Evolutionary conservation across 2,888 invertebrate species (phyloP).

Genomic region (Caenorhabditis becei): DNA sequence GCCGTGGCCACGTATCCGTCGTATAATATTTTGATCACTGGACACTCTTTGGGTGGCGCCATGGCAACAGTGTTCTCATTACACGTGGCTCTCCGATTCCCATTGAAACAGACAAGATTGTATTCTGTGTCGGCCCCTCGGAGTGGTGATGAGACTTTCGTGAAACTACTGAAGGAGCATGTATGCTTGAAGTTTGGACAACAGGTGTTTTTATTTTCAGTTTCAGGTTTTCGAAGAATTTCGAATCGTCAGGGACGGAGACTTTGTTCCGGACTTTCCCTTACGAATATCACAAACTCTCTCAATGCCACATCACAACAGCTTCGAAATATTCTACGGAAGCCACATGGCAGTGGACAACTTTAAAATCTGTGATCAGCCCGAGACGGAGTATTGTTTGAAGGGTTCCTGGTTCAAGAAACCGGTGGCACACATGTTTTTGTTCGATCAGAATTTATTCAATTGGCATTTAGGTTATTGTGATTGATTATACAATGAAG

Average conservation of each 20-base stretch:
- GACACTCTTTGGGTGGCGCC: constrained; percentile 67
- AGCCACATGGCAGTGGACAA: constrained; percentile 48
- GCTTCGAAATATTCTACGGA: constrained; percentile 63
- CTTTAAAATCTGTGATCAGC: constrained; percentile 61
- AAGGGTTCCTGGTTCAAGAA: constrained; percentile 59
- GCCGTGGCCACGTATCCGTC: constrained; percentile 36
- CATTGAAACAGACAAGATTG: constrained; percentile 24
- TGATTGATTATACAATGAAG: constrained; percentile 19
- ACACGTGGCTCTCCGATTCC: constrained; percentile 59
- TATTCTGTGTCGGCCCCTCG: constrained; percentile 59
- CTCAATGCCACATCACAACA: constrained; percentile 59
- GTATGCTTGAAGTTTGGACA: constrained; percentile 1
- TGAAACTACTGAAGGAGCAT: constrained; percentile 35
- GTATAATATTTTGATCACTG: constrained; percentile 51
- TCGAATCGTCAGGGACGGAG: constrained; percentile 63
- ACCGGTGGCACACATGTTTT: constrained; percentile 52
- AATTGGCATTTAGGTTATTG: constrained; percentile 54
- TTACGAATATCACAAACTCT: constrained; percentile 60
- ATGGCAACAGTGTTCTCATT: constrained; percentile 61
- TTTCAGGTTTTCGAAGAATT: constrained; percentile 58
- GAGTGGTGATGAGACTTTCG: constrained; percentile 65
- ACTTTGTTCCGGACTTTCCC: constrained; percentile 64
- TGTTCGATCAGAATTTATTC: constrained; percentile 59
- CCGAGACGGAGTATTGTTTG: constrained; percentile 61
- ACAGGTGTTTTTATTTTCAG: not conserved